Evolutionary conservation across 2,888 invertebrate genomes (phyloP).

Genomic region (Lymantria dispar): DNA sequence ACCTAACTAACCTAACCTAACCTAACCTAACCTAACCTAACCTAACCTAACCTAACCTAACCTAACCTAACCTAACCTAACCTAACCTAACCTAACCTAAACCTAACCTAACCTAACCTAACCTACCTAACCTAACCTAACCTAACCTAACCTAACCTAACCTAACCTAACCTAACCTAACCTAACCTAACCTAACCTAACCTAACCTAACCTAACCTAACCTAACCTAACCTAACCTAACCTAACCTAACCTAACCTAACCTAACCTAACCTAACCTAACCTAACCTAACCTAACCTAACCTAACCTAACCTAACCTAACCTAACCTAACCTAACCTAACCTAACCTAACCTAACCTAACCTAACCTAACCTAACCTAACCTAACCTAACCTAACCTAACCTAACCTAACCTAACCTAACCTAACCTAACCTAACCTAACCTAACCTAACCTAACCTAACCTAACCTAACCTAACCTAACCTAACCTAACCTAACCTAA

Average conservation of each 20-base stretch:
- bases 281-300: slow-evolving; percentile 18
- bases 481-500: no score
- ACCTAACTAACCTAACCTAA: slow-evolving; percentile 18
- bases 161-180: slow-evolving; percentile 6
- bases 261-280: slow-evolving; percentile 12
- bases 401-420: no score
- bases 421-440: no score
- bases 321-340: no score
- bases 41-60: slow-evolving; percentile 21
- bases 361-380: no score
- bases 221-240: slow-evolving; percentile 2
- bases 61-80: slow-evolving; percentile 18
- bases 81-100: slow-evolving; percentile 44
- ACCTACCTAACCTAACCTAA: slow-evolving; percentile 13
- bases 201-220: slow-evolving; percentile 6
- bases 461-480: no score
- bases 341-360: no score
- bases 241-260: slow-evolving; percentile 2
- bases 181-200: slow-evolving; percentile 5
- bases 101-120: slow-evolving; percentile 13
- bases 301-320: slow-evolving; percentile 20
- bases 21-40: slow-evolving; percentile 20
- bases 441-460: no score
- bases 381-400: no score
- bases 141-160: slow-evolving; percentile 7